A percentile compares a stretch with the other conserved stretches of the same genome.
Evolutionary conservation across 23 tunicate species (phyloP).

Genomic region (Pegea sp.): DNA sequence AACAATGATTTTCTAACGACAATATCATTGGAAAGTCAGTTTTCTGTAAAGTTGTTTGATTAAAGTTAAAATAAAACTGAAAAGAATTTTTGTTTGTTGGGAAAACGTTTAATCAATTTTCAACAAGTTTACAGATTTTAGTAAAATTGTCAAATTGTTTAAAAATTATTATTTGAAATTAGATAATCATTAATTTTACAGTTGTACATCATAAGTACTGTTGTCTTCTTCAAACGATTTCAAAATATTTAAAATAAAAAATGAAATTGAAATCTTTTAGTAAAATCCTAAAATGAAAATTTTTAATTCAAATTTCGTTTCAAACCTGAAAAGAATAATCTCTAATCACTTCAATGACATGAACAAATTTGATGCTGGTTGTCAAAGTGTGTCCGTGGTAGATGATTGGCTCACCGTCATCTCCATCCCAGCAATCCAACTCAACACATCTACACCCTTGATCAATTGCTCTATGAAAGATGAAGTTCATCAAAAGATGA

Average conservation of each 20-base stretch:
- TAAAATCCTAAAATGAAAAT: too few species aligned
- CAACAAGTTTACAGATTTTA: background rate
- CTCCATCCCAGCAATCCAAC: constrained; percentile 79
- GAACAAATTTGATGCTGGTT: constrained; percentile 41
- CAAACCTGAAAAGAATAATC: constrained; percentile 44
- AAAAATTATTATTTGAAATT: background rate
- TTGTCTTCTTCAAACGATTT: too few species aligned
- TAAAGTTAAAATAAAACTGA: background rate
- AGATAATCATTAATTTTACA: too few species aligned
- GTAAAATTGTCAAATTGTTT: background rate
- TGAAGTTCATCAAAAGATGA: background rate
- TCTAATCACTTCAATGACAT: constrained; percentile 34
- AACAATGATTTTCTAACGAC: constrained; percentile 76
- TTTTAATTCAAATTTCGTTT: background rate
- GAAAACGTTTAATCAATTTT: background rate
- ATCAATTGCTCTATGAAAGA: constrained; percentile 20
- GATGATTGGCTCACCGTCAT: constrained; percentile 50
- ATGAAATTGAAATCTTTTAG: too few species aligned
- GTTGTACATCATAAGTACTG: too few species aligned
- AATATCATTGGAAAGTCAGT: constrained; percentile 40
- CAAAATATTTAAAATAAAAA: too few species aligned
- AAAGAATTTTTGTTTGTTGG: background rate
- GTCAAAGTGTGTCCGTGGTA: constrained; percentile 67
- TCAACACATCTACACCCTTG: constrained; percentile 71
- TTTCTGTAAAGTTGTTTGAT: constrained; percentile 5